A percentile compares a stretch with the other conserved stretches of the same genome.
These are phyloP conservation scores for Epinephelus fuscoguttatus DNA, from an alignment of 2,113 vertebrate species.

Conservation along the genomic window DNA sequence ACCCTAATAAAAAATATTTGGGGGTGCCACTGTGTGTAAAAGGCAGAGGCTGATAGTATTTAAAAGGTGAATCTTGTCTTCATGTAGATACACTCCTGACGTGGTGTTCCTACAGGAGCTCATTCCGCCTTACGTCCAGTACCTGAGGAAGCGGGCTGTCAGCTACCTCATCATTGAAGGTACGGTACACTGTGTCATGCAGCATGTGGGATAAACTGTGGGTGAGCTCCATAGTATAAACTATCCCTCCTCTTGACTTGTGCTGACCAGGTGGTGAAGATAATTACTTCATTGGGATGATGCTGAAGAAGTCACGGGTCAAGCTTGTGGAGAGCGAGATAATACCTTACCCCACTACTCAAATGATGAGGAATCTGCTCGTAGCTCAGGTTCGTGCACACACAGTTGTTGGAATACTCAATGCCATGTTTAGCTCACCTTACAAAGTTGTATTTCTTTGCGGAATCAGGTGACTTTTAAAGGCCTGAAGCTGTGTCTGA, in stretches of 20 bases:
- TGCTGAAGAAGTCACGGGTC: constrained; percentile 93
- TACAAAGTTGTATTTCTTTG: background rate
- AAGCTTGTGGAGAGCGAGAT: constrained; percentile 89
- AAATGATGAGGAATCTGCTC: constrained; percentile 96
- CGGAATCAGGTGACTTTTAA: constrained; percentile 85
- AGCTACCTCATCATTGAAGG: constrained; percentile 92
- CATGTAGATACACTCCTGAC: constrained; percentile 92
- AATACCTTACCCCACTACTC: constrained; percentile 88
- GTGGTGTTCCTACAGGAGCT: constrained; percentile 96
- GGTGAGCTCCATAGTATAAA: background rate
- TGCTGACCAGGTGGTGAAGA: constrained; percentile 86
- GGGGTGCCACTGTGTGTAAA: no score
- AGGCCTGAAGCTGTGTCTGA: constrained; percentile 89
- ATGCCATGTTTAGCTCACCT: background rate
- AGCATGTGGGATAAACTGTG: background rate
- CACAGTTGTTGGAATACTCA: background rate
- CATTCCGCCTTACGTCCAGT: constrained; percentile 85
- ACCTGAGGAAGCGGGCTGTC: constrained; percentile 89
- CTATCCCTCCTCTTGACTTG: background rate
- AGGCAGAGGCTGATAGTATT: background rate
- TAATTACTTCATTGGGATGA: constrained; percentile 92
- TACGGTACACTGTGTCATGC: constrained; percentile 7
- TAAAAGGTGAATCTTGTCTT: constrained; percentile 19
- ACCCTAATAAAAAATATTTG: no score
- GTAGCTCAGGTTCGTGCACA: constrained; percentile 86